phyloP scores from a whole-genome alignment of 2,888 invertebrate species.

The Pristionchus arcanus region DNA sequence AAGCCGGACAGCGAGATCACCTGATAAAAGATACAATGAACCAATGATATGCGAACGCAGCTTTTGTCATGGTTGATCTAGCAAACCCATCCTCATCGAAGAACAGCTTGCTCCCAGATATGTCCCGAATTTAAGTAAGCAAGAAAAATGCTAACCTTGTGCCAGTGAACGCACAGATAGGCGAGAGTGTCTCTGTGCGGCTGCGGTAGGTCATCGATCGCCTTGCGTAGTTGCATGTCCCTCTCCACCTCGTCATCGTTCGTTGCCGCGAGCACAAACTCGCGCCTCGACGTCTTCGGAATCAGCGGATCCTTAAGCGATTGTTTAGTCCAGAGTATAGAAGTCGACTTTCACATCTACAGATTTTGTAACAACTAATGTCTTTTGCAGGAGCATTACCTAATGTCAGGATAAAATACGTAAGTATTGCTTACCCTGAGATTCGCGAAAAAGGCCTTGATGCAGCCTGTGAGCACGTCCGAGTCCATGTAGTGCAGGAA shows the following conservation, averaged over 20 bases:
- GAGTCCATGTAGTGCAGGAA: conserved; percentile 90
- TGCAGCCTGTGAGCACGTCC: conserved; percentile 92
- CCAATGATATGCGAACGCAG: too few species aligned
- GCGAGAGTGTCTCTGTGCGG: conserved; percentile 96
- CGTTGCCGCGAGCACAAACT: conserved; percentile 87
- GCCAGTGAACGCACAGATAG: conserved; percentile 92
- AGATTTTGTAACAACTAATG: neutral
- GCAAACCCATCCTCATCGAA: too few species aligned
- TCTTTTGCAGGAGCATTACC: too few species aligned
- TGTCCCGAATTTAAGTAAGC: neutral
- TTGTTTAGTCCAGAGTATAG: too few species aligned
- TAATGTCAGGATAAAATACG: too few species aligned
- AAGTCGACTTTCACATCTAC: too few species aligned
- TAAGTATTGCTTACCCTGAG: conserved; percentile 85
- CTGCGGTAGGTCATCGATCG: conserved; percentile 90
- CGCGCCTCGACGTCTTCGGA: conserved; percentile 88
- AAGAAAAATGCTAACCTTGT: conserved; percentile 83
- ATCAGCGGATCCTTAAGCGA: conserved; percentile 87
- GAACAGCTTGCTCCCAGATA: too few species aligned
- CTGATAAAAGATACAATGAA: conserved; percentile 48
- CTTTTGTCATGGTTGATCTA: too few species aligned
- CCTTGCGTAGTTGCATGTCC: conserved; percentile 53
- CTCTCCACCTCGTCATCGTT: conserved; percentile 80
- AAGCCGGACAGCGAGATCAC: conserved; percentile 62
- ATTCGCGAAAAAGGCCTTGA: conserved; percentile 94